Conservation (phyloP, 2,888 invertebrate genomes). For the Zygaena filipendulae region DNA sequence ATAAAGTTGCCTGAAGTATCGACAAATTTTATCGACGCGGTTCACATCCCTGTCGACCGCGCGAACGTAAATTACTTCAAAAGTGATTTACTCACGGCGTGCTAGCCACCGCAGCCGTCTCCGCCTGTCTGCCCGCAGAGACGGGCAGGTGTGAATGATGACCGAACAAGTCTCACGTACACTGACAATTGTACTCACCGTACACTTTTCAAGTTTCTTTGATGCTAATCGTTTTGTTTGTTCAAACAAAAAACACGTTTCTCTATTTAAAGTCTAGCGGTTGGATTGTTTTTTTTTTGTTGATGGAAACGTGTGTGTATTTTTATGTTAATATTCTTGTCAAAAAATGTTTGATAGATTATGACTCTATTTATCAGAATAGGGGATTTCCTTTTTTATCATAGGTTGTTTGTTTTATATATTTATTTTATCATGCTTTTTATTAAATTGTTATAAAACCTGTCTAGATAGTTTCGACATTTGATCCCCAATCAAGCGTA, state of each 20-base stretch:
- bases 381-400: no score
- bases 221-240: slow-evolving; percentile 43
- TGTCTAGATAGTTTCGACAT: no score
- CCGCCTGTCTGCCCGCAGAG: slow-evolving; percentile 35
- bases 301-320: slow-evolving; percentile 11
- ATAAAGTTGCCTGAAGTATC: no score
- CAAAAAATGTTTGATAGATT: slow-evolving; percentile 5
- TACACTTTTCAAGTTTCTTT: slow-evolving; percentile 28
- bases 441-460: no score
- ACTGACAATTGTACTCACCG: slow-evolving; percentile 45
- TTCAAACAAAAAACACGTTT: slow-evolving; percentile 3
- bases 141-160: slow-evolving; percentile 47
- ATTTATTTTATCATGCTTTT: no score
- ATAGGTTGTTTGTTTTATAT: no score
- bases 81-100: slow-evolving; percentile 57
- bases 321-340: slow-evolving; percentile 9
- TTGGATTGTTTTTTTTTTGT: slow-evolving; percentile 21
- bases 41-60: no score
- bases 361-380: no score
- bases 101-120: slow-evolving; percentile 47
- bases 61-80: slow-evolving; percentile 63
- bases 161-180: slow-evolving; percentile 32
- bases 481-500: no score
- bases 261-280: slow-evolving; percentile 10
- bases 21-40: no score